phyloP scores from a whole-genome alignment of 1,140 invertebrate genomes.

The Pollicipes pollicipes region DNA sequence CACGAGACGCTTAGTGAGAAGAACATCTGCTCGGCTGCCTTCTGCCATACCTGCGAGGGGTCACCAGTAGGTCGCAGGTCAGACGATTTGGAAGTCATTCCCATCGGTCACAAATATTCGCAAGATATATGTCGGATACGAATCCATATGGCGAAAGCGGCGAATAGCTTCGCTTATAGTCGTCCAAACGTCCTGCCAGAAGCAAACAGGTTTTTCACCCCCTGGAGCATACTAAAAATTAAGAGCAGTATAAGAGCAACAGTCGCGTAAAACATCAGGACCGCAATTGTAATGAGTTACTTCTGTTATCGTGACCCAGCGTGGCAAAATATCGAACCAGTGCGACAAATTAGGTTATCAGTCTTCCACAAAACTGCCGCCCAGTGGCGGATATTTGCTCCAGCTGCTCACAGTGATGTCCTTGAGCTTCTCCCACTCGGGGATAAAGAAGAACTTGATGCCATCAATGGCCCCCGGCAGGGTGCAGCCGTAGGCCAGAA shows the following conservation, averaged over 20 bases:
- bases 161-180: constrained; percentile 18
- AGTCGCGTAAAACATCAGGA: no score
- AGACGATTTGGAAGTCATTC: constrained; percentile 1
- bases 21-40: constrained; percentile 33
- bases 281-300: constrained; percentile 19
- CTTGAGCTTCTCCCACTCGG: constrained; percentile 43
- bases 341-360: neutral
- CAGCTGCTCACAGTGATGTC: constrained; percentile 35
- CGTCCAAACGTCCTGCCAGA: no score
- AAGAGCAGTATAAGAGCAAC: no score
- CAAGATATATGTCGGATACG: no score
- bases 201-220: no score
- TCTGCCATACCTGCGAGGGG: constrained; percentile 26
- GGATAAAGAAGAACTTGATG: constrained; percentile 30
- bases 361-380: neutral
- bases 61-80: neutral
- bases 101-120: no score
- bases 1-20: constrained; percentile 32
- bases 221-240: no score
- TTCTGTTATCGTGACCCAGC: constrained; percentile 24
- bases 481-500: constrained; percentile 27
- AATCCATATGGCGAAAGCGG: no score
- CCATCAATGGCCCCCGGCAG: constrained; percentile 32
- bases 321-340: constrained; percentile 1
- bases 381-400: neutral